phyloP scores from a whole-genome alignment of 2,797 vertebrate species.

The Sparus aurata region DNA sequence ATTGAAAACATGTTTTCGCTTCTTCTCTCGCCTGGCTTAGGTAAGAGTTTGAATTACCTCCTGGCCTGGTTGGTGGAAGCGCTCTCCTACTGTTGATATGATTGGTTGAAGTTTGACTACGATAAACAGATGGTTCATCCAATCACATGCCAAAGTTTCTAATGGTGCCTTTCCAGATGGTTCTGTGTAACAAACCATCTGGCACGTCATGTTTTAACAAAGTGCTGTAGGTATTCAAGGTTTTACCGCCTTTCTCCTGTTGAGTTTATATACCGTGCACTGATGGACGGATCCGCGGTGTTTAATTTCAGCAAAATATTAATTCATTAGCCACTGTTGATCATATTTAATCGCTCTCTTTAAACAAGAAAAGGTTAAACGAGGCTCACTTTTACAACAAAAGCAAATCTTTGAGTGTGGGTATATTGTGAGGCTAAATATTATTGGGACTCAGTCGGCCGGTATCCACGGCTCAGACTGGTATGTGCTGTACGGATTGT shows the following conservation, averaged over 20 bases:
- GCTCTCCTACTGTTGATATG: too few species aligned
- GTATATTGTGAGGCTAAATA: conserved; percentile 61
- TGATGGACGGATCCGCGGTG: neutral
- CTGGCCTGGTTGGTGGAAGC: too few species aligned
- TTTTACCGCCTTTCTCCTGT: neutral
- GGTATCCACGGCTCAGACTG: conserved; percentile 50
- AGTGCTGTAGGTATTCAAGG: neutral
- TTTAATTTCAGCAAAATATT: conserved; percentile 28
- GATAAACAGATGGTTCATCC: too few species aligned
- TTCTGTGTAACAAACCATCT: too few species aligned
- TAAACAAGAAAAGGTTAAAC: conserved; percentile 35
- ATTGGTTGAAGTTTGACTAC: too few species aligned
- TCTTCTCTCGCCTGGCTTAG: too few species aligned
- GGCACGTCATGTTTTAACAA: neutral
- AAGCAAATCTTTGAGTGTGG: conserved; percentile 54
- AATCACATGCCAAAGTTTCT: too few species aligned
- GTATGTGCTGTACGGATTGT: conserved; percentile 51
- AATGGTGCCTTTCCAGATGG: too few species aligned
- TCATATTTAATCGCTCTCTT: conserved; percentile 9
- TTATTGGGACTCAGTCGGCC: conserved; percentile 50
- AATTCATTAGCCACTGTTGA: conserved; percentile 4
- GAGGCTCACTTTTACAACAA: conserved; percentile 46
- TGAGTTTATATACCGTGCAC: neutral
- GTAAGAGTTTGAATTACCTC: too few species aligned
- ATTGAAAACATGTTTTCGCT: too few species aligned